Base-by-base conservation (phyloP, 2,113 vertebrate species). In the Tyrannus savana region DNA sequence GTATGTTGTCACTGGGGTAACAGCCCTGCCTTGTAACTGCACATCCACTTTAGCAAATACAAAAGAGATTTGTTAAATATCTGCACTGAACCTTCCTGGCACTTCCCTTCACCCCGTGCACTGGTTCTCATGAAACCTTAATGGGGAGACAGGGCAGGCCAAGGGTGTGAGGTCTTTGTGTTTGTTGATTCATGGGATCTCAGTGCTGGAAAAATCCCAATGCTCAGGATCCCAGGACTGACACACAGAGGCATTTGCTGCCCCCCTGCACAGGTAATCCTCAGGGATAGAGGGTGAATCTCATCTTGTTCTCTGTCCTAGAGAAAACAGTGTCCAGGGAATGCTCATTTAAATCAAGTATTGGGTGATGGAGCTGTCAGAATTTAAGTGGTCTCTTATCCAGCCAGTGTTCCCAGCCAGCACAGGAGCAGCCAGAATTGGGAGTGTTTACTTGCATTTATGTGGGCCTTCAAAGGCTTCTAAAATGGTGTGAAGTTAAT, bases 231-330 rank as follows among this genome's bases (percentile, higher is more conserved):
- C 28, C 30, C 5, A 8, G 62, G 72, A 5, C 14, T 33, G 64
- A 58, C 28, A 2, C 18, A 2, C 5, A 5, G 1, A 39, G 53
- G 3, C 1, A 1, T 30, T 28, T n/a, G 1, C 50, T 68, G 55
- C 15, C 18, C 31, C 39, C 6, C 3, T 3, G 47, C 50, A 3
- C 59, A 19, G 69, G 44, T 6, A 17, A 59, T n/a, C 18, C 72
- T 7, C 28, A 21, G 87, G 71, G 18, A 9, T 0, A 2, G 12
- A 14, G 39, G n/a, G 7, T 2, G 49, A 52, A 42, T 4, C 39
- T 50, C 42, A 59, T 18, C n/a, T 56, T 31, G 3, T 19, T 41
- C 44, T 58, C 14, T 3, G 0, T 35, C 35, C 72, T 56, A 56
- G 10, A 41, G 55, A 35, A 46, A 42, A 24, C 4, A 2, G 14